phyloP scores from a whole-genome alignment of 1,140 invertebrate species.

The Aphis craccivora region DNA sequence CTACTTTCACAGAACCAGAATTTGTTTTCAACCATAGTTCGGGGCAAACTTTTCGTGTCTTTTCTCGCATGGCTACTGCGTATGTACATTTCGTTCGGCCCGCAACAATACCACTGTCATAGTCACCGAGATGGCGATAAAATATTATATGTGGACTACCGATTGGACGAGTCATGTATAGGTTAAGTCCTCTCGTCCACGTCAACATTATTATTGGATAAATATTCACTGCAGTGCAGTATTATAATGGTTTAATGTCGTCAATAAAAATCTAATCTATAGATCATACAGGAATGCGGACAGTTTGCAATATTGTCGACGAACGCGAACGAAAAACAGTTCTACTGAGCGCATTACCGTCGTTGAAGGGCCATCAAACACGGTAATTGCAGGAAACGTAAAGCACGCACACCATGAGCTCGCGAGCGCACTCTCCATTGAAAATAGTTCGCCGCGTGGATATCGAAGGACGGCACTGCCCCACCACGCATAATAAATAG shows the following conservation, averaged over 20 bases:
- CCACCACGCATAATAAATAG: not conserved
- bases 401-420: not conserved
- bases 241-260: not conserved
- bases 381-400: conserved; percentile 47
- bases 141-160: not conserved
- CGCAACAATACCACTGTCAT: not conserved
- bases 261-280: not conserved
- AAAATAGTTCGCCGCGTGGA: not conserved
- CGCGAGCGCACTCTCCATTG: not conserved
- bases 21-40: too few relatives aligned
- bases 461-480: not conserved
- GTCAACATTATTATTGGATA: not conserved
- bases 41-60: too few relatives aligned
- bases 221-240: not conserved
- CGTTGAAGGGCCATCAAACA: conserved; percentile 17
- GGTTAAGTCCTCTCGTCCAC: not conserved
- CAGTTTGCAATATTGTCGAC: not conserved
- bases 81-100: not conserved
- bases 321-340: not conserved
- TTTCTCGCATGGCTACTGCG: too few relatives aligned
- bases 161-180: not conserved
- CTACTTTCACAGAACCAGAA: too few relatives aligned
- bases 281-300: not conserved
- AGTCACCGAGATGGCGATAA: not conserved
- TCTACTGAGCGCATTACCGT: not conserved